A percentile compares a stretch with the other conserved stretches of the same genome.
phyloP scores from a whole-genome alignment of 2,888 invertebrate genomes.

The Drosophila affinis region DNA sequence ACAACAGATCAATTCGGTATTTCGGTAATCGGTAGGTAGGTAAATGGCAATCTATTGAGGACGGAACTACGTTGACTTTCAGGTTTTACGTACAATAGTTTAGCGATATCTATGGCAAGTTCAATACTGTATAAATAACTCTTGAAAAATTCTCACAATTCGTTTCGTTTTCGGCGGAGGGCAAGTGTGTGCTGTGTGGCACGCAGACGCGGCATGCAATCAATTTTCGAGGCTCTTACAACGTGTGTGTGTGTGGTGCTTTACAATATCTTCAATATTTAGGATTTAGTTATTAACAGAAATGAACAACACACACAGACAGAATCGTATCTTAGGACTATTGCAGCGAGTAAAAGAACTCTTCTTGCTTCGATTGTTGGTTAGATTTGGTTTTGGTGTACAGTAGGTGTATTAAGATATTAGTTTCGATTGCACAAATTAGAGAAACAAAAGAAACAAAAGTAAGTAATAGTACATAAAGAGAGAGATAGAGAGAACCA shows the following conservation, averaged over 20 bases:
- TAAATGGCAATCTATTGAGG: constrained; percentile 47
- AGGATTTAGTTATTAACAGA: constrained; percentile 51
- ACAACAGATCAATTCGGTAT: constrained; percentile 42
- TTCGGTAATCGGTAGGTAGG: not conserved
- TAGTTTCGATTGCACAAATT: constrained; percentile 71
- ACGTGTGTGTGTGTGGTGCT: constrained; percentile 33
- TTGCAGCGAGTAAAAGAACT: constrained; percentile 81
- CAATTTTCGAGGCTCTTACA: constrained; percentile 38
- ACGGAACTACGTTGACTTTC: constrained; percentile 56
- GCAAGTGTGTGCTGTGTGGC: constrained; percentile 58
- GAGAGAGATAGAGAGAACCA: constrained; percentile 47
- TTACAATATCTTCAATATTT: constrained; percentile 55
- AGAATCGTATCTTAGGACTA: constrained; percentile 57
- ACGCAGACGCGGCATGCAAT: constrained; percentile 59
- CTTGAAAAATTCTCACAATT: constrained; percentile 54
- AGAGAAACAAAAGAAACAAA: constrained; percentile 64
- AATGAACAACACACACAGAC: constrained; percentile 35
- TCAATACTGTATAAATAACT: constrained; percentile 61
- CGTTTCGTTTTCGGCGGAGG: constrained; percentile 43
- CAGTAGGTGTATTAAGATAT: constrained; percentile 46
- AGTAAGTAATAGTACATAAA: constrained; percentile 53
- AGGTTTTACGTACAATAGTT: constrained; percentile 29
- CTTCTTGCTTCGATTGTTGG: constrained; percentile 68
- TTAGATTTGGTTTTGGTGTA: constrained; percentile 46
- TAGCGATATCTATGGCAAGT: constrained; percentile 72